Evolutionary conservation across 2,888 invertebrate species (phyloP), one percentile per base, ranked within the genome.

Genomic region (Pemphredon lugubris): DNA sequence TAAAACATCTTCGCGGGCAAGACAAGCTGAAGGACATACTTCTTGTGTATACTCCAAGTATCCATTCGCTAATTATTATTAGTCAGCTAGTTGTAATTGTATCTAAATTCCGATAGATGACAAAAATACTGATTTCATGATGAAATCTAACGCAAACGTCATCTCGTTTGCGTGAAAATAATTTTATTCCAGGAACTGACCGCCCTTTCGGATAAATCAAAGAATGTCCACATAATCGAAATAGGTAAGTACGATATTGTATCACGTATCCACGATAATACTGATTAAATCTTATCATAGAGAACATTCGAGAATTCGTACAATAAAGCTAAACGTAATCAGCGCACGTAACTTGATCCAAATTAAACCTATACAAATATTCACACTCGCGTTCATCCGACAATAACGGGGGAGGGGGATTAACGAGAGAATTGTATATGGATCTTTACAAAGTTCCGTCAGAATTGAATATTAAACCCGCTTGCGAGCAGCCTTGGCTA

Each of bases 141-240:
- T n/a, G n/a, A n/a, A n/a, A n/a, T n/a, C n/a, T n/a, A n/a, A n/a
- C n/a, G n/a, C n/a, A n/a, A n/a, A n/a, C n/a, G n/a, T n/a, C n/a
- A n/a, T n/a, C n/a, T n/a, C 39, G 2, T 11, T 42, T 40, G n/a
- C n/a, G 13, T 51, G 9, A 54, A 20, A 42, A 54, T 32, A n/a
- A 34, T 61, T 83, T 84, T 63, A 82, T 93, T 93, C 55, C 90
- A 96, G 96, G 95, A 95, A 85, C 91, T 96, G 3, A 90, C 91
- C 75, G 90, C 92, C 70, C 83, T 96, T 72, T 92, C 94, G 0
- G 87, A 91, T 16, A 87, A 91, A 59, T 90, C 94, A 79, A 90
- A 92, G 74, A 94, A 94, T 82, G 86, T 96, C 51, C 93, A 94
- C 75, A 91, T 96, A 68, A 85, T 96, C 51, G 91, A 94, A 89